Evolutionary conservation across 2,888 invertebrate genomes (phyloP).

Genomic region (Junonia oenone): DNA sequence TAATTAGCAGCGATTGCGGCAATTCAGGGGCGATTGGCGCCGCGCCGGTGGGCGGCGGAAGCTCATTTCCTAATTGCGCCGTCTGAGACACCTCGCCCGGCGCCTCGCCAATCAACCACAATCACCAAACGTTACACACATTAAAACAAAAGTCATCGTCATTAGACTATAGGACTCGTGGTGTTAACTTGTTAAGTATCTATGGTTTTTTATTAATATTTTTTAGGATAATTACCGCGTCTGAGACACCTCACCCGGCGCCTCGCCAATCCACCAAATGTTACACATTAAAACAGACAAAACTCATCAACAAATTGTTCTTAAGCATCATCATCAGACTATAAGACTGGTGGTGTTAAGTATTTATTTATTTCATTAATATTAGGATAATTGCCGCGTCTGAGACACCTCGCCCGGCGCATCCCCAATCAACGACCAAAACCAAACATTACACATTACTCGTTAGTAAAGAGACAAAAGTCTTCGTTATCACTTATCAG

Average conservation of each 20-base stretch:
- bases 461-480: too few species aligned
- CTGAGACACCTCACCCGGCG: slow-evolving; percentile 76
- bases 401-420: too few species aligned
- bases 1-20: slow-evolving; percentile 71
- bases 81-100: slow-evolving; percentile 74
- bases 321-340: neutral
- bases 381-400: too few species aligned
- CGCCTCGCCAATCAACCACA: slow-evolving; percentile 74
- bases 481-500: too few species aligned
- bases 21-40: slow-evolving; percentile 72
- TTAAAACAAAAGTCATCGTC: slow-evolving; percentile 40
- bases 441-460: too few species aligned
- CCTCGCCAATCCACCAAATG: slow-evolving; percentile 64
- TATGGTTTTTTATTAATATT: too few species aligned
- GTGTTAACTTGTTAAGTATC: too few species aligned
- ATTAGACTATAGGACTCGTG: too few species aligned
- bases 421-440: too few species aligned
- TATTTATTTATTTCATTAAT: too few species aligned
- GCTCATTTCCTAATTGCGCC: slow-evolving; percentile 72
- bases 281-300: slow-evolving; percentile 35
- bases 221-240: slow-evolving; percentile 70
- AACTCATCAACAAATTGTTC: neutral
- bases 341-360: neutral
- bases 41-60: slow-evolving; percentile 75
- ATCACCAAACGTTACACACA: slow-evolving; percentile 44